phyloP scores from a whole-genome alignment of 2,888 invertebrate species.

The Lydus trimaculatus region DNA sequence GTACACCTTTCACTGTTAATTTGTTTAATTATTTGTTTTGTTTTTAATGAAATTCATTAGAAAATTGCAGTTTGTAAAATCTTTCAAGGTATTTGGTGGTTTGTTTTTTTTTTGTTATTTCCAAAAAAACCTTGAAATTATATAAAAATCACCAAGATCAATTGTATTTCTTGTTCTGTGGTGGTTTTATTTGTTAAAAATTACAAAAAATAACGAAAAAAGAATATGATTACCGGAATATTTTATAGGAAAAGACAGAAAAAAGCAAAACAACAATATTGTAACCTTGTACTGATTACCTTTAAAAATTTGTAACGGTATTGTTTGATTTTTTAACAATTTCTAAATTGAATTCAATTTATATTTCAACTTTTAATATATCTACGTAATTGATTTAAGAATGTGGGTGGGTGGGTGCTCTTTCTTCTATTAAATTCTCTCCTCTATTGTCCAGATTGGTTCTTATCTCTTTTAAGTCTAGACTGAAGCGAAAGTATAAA shows the following conservation, averaged over 20 bases:
- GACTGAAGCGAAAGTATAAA: background rate
- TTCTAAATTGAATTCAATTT: constrained; percentile 5
- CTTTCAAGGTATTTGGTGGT: background rate
- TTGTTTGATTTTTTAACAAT: background rate
- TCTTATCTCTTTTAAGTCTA: background rate
- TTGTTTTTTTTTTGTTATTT: background rate
- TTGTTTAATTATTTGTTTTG: background rate
- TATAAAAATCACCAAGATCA: background rate
- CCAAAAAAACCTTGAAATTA: background rate
- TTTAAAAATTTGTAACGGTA: constrained; percentile 6
- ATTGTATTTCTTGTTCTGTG: background rate
- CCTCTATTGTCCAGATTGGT: background rate
- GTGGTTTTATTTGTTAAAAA: background rate
- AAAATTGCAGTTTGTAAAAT: background rate
- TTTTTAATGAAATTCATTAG: too few species aligned
- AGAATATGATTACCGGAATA: background rate
- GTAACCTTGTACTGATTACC: constrained; percentile 1
- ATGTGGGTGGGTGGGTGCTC: constrained; percentile 2
- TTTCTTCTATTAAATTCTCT: background rate
- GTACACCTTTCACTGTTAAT: background rate
- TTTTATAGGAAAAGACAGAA: background rate
- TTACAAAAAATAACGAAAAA: background rate
- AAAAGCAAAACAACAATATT: background rate
- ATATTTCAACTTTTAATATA: background rate
- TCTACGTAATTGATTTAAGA: background rate